Evolutionary conservation across 2,888 invertebrate genomes (phyloP).

Genomic region (Eremobia ochroleuca): DNA sequence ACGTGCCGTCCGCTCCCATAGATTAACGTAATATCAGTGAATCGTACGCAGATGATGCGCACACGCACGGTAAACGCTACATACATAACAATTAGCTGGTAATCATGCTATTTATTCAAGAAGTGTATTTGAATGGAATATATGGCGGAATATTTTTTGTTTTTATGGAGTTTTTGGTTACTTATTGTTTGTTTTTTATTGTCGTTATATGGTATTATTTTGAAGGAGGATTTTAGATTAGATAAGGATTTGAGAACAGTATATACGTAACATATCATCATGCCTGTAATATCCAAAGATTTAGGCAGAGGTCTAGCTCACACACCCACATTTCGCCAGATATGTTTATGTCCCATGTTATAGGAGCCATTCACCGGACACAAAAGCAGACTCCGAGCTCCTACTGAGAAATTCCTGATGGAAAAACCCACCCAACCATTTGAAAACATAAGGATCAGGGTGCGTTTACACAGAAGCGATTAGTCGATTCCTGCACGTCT

Average conservation of each 20-base stretch:
- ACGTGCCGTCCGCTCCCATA: conserved; percentile 59
- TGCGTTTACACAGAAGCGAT: no score
- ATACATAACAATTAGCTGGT: conserved; percentile 53
- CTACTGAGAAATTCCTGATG: neutral
- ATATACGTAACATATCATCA: neutral
- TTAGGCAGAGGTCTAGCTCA: neutral
- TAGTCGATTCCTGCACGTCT: no score
- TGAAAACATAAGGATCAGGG: neutral
- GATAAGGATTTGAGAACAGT: neutral
- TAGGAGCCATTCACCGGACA: neutral
- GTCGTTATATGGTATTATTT: neutral
- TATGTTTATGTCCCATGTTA: neutral
- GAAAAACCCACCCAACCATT: neutral
- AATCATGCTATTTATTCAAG: conserved; percentile 44
- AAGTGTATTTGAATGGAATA: conserved; percentile 40
- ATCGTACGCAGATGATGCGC: conserved; percentile 47
- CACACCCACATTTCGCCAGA: neutral
- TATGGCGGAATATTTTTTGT: conserved; percentile 23
- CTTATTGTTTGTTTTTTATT: neutral
- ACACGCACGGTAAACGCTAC: conserved; percentile 45
- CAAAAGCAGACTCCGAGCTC: neutral
- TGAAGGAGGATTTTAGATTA: no score
- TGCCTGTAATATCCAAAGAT: neutral
- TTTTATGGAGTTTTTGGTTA: conserved; percentile 15
- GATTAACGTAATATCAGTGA: conserved; percentile 53